Evolutionary conservation across 2,888 invertebrate species (phyloP).

Genomic region (Ophion obscuratus): DNA sequence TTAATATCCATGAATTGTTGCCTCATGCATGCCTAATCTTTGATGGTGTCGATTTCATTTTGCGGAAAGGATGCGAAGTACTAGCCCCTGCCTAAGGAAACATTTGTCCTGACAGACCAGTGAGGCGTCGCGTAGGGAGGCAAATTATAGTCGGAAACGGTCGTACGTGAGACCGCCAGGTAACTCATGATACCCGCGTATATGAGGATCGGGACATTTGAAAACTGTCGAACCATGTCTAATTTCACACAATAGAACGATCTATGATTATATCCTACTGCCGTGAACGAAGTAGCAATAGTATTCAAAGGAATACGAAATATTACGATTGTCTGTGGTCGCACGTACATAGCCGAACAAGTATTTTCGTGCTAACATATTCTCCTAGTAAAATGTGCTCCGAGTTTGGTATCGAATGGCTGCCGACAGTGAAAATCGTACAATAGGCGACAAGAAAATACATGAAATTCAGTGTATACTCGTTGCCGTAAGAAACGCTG

Average conservation of each 20-base stretch:
- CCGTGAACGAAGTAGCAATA: background rate
- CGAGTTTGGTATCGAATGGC: conserved; percentile 80
- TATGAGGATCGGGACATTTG: conserved; percentile 75
- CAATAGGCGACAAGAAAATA: conserved; percentile 6
- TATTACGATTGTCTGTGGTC: background rate
- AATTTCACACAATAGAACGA: conserved; percentile 48
- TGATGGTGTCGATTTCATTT: conserved; percentile 72
- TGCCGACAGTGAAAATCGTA: conserved; percentile 62
- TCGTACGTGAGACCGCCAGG: conserved; percentile 45
- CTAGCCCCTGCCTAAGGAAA: background rate
- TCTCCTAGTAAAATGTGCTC: conserved; percentile 76
- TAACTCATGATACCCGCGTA: conserved; percentile 77
- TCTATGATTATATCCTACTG: too few species aligned
- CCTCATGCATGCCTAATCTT: conserved; percentile 73
- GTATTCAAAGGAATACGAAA: too few species aligned
- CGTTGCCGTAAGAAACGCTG: background rate
- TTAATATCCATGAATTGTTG: conserved; percentile 60
- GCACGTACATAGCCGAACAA: background rate
- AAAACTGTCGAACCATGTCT: conserved; percentile 78
- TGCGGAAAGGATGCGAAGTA: conserved; percentile 47
- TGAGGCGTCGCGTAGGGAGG: background rate
- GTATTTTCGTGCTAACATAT: conserved; percentile 65
- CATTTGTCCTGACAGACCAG: too few species aligned
- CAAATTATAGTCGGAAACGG: background rate
- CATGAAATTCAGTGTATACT: background rate